These are phyloP conservation scores for Drosophila bocki DNA, from an alignment of 1,140 invertebrate genomes.

Conservation along the genomic window DNA sequence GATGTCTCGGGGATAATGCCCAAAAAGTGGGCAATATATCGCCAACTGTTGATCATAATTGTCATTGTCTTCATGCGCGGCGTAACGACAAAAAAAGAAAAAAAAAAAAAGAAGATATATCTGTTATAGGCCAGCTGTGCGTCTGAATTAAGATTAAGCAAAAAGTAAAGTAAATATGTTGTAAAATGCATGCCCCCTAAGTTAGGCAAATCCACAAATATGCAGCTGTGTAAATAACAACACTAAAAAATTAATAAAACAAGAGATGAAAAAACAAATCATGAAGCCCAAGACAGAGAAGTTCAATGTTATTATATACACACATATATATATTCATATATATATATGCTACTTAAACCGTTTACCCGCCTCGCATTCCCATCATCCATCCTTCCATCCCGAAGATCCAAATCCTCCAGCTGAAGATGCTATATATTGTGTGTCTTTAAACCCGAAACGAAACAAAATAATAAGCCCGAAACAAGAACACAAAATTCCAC, in stretches of 20 bases:
- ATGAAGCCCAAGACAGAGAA: conserved; percentile 3
- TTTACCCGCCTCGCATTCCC: conserved; percentile 17
- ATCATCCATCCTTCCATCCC: conserved; percentile 22
- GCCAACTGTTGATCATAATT: conserved; percentile 27
- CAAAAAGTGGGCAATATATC: neutral
- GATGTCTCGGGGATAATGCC: conserved; percentile 3
- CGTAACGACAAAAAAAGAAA: neutral
- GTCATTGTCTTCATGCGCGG: conserved; percentile 20
- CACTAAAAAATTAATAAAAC: conserved; percentile 14
- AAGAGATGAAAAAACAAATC: conserved; percentile 3
- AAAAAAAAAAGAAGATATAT: conserved; percentile 14
- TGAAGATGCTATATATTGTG: conserved; percentile 16
- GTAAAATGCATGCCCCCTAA: conserved; percentile 25
- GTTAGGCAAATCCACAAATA: conserved; percentile 33
- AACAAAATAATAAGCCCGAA: neutral
- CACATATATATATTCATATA: conserved; percentile 13
- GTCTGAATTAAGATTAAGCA: conserved; percentile 26
- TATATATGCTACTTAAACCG: conserved; percentile 29
- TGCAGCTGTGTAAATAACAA: conserved; percentile 48
- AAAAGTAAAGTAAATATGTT: conserved; percentile 29
- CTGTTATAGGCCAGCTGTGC: conserved; percentile 42
- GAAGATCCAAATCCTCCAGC: conserved; percentile 14
- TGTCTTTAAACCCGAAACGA: conserved; percentile 11
- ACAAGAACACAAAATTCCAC: conserved; percentile 25
- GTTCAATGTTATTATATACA: conserved; percentile 18